Base-by-base conservation (phyloP, 1,140 invertebrate genomes). In the Battus philenor region DNA sequence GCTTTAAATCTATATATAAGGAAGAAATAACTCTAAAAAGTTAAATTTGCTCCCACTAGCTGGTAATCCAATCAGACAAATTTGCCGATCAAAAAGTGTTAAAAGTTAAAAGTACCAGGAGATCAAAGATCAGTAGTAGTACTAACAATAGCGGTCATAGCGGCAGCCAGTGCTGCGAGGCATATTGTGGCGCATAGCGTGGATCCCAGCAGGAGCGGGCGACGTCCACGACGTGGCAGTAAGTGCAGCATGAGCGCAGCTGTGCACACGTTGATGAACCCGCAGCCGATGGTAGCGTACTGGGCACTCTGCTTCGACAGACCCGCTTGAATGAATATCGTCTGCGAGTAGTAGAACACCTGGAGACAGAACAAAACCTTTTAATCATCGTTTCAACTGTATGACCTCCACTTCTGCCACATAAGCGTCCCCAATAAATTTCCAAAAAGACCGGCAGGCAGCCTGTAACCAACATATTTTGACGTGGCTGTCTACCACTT, bases 261-360 rank as follows among this genome's bases (percentile, higher is more conserved):
- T 75, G 94, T 92, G 20, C 87, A 69, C 34, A 93, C 88, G 70
- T 94, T 95, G 33, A 93, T 87, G 17, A 88, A 59, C 11, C 93
- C 93, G 13, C 91, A 91, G 9, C 90, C 91, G 17, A 95, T 87
- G 0, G 90, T 94, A 0, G 91, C 93, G 60, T 91, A 91, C 68
- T 93, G 89, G 2, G 90, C 85, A 8, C 75, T 79, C 10, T 51
- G 20, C 5, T 63, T 58, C 1, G 84, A 85, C 8, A 95, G 69
- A 1, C 90, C 90, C n/a, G 93, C 92, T 18, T 73, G 75, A 52
- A 81, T 60, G 72, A 95, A 95, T 51, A 95, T 94, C 3, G 74
- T 78, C 13, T 89, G 88, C 0, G 93, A 95, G 74, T 95, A 96
- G 73, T 92, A 94, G 80, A 95, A 94, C 11, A 95, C 91, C 92